phyloP scores from a whole-genome alignment of 2,797 vertebrate genomes.

The Arctocebus calabarensis region DNA sequence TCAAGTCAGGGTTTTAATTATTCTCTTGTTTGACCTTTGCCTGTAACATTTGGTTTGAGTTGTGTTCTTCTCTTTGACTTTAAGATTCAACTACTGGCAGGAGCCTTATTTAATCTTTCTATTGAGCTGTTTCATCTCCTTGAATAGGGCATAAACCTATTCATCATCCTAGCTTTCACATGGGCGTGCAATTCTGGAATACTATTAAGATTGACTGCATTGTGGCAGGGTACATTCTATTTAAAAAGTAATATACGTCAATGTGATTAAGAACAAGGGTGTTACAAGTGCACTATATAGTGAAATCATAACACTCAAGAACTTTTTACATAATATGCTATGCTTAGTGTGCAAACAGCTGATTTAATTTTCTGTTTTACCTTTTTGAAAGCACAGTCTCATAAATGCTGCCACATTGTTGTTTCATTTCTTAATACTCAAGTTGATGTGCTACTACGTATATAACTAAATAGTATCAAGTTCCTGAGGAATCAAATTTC shows the following conservation, averaged over 20 bases:
- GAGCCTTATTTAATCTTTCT: conserved; percentile 74
- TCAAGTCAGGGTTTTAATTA: conserved; percentile 68
- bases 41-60: conserved; percentile 74
- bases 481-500: conserved; percentile 61
- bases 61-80: conserved; percentile 72
- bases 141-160: conserved; percentile 71
- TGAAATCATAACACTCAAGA: conserved; percentile 60
- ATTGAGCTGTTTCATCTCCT: conserved; percentile 70
- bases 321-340: conserved; percentile 66
- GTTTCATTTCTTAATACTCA: conserved; percentile 65
- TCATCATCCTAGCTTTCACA: conserved; percentile 73
- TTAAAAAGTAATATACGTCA: conserved; percentile 74
- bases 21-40: conserved; percentile 73
- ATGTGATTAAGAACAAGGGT: conserved; percentile 67
- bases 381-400: conserved; percentile 67
- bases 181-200: conserved; percentile 63
- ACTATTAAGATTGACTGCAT: conserved; percentile 67
- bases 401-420: conserved; percentile 64
- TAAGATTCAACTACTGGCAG: conserved; percentile 61
- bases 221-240: conserved; percentile 54
- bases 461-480: conserved; percentile 64
- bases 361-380: conserved; percentile 70
- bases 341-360: conserved; percentile 64
- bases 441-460: background rate
- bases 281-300: conserved; percentile 57